phyloP scores from a whole-genome alignment of 2,113 vertebrate genomes.

The Ifrita kowaldi region DNA sequence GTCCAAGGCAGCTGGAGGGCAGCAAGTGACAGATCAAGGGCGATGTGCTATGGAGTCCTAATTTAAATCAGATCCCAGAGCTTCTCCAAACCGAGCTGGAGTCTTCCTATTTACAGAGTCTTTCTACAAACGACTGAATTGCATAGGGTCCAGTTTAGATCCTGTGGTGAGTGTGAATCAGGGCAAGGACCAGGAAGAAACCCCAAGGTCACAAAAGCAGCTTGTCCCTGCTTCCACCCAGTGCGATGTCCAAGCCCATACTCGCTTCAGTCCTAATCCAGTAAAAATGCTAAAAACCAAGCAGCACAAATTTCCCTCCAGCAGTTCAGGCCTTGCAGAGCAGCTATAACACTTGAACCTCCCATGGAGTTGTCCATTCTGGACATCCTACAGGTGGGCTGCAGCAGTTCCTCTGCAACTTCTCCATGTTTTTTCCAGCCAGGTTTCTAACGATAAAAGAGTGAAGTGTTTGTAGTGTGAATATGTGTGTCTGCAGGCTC shows the following conservation, averaged over 20 bases:
- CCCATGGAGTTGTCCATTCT: neutral
- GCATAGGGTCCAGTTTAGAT: neutral
- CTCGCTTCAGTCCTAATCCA: neutral
- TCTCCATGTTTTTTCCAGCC: neutral
- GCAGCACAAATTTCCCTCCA: neutral
- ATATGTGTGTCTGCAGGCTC: neutral
- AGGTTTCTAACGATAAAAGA: neutral
- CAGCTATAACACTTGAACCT: neutral
- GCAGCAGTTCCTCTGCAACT: neutral
- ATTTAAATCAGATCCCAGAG: neutral
- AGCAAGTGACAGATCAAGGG: conserved; percentile 30
- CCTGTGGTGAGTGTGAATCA: neutral
- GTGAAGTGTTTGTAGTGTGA: neutral
- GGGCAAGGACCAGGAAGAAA: neutral
- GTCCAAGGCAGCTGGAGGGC: conserved; percentile 65
- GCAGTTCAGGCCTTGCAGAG: neutral
- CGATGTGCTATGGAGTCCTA: neutral
- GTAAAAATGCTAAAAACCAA: neutral
- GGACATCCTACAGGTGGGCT: neutral
- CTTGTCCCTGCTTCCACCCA: neutral
- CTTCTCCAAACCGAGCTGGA: neutral
- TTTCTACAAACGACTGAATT: neutral
- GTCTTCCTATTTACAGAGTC: neutral
- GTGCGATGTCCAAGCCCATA: neutral
- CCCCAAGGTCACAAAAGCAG: neutral